Conservation (phyloP, 2,113 vertebrate species). For the Onychorhynchus coronatus region DNA sequence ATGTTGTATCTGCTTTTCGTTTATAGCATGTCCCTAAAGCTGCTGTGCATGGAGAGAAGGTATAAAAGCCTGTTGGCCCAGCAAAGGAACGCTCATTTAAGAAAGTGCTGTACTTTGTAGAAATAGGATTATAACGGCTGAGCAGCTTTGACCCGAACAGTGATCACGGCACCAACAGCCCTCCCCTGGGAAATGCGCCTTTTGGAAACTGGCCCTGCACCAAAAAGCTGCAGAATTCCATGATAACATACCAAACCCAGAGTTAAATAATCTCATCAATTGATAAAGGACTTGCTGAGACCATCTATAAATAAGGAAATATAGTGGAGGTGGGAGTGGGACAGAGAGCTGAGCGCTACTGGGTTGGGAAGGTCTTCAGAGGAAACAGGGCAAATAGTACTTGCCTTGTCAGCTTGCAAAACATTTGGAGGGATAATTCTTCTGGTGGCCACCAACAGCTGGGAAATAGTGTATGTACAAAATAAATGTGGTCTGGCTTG, state of each 20-base stretch:
- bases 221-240: neutral
- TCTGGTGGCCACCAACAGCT: neutral
- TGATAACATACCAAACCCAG: rapidly evolving
- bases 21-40: neutral
- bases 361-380: rapidly evolving
- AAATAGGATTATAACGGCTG: neutral
- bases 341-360: neutral
- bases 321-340: neutral
- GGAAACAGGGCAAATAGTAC: neutral
- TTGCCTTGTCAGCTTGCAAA: neutral
- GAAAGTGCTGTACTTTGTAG: neutral
- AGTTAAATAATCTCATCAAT: neutral
- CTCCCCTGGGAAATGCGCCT: neutral
- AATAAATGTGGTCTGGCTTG: neutral
- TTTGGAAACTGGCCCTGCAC: neutral
- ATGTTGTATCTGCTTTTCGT: neutral
- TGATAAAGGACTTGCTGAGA: neutral
- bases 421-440: neutral
- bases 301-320: neutral
- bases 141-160: neutral
- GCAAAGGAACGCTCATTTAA: neutral
- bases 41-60: neutral
- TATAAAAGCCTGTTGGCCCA: neutral
- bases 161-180: neutral
- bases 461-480: rapidly evolving